A percentile compares a stretch with the other conserved stretches of the same genome.
These are phyloP conservation scores for Lichenostomus cassidix DNA, from an alignment of 2,113 vertebrate species.

Conservation along the genomic window DNA sequence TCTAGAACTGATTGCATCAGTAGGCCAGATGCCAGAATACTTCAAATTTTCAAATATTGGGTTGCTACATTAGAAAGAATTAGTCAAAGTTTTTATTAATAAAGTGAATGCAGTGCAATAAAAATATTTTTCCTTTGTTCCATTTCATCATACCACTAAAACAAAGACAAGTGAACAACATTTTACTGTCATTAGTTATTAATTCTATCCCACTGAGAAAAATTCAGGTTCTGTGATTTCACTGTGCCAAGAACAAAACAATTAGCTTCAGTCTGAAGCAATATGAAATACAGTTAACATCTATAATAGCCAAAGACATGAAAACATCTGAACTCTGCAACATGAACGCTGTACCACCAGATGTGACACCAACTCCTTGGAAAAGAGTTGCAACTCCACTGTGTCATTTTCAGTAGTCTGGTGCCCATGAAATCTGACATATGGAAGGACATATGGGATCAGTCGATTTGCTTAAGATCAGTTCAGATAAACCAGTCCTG, in stretches of 20 bases:
- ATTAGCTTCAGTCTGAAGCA: neutral
- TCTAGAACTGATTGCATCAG: neutral
- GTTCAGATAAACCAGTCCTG: neutral
- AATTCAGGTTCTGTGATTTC: neutral
- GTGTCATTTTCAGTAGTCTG: neutral
- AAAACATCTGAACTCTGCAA: neutral
- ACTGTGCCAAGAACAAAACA: neutral
- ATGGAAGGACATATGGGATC: accelerated
- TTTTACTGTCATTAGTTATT: neutral
- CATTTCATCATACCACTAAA: neutral
- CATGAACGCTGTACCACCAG: neutral
- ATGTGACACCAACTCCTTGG: neutral
- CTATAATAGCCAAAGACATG: neutral
- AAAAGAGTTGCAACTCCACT: neutral
- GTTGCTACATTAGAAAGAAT: neutral
- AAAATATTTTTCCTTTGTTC: neutral
- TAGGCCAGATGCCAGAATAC: neutral
- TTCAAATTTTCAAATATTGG: neutral
- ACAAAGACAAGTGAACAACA: neutral
- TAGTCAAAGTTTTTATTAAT: neutral
- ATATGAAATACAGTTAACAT: neutral
- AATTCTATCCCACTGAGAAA: neutral
- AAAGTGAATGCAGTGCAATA: neutral
- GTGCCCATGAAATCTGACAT: neutral
- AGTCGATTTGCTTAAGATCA: neutral